Conservation (phyloP, 2,797 vertebrate species). For the Orientallactaga sibirica region DNA sequence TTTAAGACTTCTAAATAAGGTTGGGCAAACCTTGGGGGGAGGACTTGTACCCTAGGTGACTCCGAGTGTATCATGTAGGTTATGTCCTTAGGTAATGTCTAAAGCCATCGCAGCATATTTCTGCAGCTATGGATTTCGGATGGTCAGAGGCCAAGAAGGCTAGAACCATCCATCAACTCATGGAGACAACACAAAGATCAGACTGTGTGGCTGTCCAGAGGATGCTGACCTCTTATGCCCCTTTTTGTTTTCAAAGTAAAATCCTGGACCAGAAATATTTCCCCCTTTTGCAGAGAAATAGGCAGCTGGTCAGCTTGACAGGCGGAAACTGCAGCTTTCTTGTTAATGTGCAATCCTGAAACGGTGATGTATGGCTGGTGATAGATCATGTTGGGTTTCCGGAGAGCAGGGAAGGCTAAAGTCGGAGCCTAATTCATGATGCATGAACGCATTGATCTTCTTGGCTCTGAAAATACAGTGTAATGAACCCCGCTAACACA, state of each 20-base stretch:
- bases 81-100: constrained; percentile 33
- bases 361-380: constrained; percentile 88
- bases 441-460: constrained; percentile 91
- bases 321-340: constrained; percentile 85
- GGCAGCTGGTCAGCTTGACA: constrained; percentile 87
- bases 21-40: background rate
- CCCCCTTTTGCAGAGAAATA: constrained; percentile 73
- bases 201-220: constrained; percentile 11
- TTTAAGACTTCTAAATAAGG: background rate
- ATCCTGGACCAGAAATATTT: constrained; percentile 72
- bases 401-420: constrained; percentile 88
- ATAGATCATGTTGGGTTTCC: constrained; percentile 90
- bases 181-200: constrained; percentile 25
- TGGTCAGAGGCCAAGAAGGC: constrained; percentile 21
- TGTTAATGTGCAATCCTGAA: constrained; percentile 83
- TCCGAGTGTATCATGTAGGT: background rate
- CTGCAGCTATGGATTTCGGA: constrained; percentile 1
- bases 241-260: constrained; percentile 76
- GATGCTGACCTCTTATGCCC: constrained; percentile 68
- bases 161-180: background rate
- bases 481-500: constrained; percentile 91
- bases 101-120: background rate
- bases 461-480: constrained; percentile 90
- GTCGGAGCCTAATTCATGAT: constrained; percentile 90
- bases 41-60: background rate